phyloP scores from a whole-genome alignment of 2,888 invertebrate species.

The Acleris laterana region DNA sequence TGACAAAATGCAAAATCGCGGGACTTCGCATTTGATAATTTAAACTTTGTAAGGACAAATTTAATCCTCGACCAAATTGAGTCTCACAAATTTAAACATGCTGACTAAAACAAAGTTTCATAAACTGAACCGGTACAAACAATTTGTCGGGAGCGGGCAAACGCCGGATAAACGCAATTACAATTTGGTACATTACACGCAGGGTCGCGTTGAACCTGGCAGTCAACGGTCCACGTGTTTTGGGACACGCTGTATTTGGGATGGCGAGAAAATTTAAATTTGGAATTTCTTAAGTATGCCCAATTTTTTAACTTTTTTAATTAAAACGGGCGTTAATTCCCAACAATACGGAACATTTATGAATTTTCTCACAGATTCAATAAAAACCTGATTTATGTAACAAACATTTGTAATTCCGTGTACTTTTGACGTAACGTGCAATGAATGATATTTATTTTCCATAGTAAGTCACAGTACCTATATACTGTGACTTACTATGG shows the following conservation, averaged over 20 bases:
- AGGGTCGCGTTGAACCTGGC: constrained; percentile 35
- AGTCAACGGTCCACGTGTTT: constrained; percentile 35
- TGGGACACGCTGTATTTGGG: constrained; percentile 13
- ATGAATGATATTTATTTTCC: no score
- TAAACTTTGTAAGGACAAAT: neutral
- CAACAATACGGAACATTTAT: no score
- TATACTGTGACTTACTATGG: no score
- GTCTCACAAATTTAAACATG: constrained; percentile 11
- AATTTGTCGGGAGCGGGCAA: constrained; percentile 15
- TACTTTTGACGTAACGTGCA: no score
- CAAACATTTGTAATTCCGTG: no score
- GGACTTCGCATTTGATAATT: neutral
- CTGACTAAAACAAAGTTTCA: constrained; percentile 12
- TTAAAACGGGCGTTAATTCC: no score
- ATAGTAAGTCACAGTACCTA: no score
- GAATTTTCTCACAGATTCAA: no score
- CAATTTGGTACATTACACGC: constrained; percentile 35
- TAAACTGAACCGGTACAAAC: constrained; percentile 22
- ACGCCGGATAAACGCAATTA: constrained; percentile 37
- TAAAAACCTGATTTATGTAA: no score
- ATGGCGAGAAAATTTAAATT: neutral
- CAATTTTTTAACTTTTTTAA: no score
- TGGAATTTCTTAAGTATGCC: no score
- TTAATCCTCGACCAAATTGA: neutral
- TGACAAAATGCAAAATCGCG: no score